phyloP scores from a whole-genome alignment of 2,113 vertebrate species.

The Elachura formosa region DNA sequence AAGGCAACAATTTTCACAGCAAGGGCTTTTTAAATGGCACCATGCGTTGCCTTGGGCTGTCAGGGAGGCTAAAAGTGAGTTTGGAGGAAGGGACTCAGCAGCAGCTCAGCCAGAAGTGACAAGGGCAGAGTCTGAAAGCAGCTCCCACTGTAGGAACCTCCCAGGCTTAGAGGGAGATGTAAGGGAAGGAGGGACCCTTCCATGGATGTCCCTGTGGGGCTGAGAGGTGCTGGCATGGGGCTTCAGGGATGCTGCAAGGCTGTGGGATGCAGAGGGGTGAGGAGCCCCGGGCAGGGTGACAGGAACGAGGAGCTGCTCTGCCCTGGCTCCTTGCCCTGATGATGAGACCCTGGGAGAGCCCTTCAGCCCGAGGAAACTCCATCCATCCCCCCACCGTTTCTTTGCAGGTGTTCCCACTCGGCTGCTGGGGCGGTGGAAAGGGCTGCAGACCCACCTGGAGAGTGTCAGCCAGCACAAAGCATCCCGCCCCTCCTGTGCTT shows the following conservation, averaged over 20 bases:
- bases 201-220: background rate
- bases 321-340: background rate
- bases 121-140: background rate
- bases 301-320: background rate
- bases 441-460: no score
- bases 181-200: background rate
- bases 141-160: background rate
- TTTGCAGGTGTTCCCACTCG: background rate
- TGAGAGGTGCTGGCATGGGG: background rate
- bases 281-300: background rate
- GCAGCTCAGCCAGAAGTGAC: background rate
- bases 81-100: background rate
- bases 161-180: no score
- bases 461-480: background rate
- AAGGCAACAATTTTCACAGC: background rate
- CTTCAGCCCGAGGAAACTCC: fast-evolving
- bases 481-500: background rate
- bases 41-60: background rate
- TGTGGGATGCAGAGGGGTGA: background rate
- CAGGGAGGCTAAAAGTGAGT: background rate
- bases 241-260: background rate
- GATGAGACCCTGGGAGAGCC: background rate
- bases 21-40: background rate
- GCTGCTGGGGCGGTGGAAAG: background rate
- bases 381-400: background rate